Evolutionary conservation across 2,797 vertebrate genomes (phyloP).

Genomic region (Enteromius mattozi): DNA sequence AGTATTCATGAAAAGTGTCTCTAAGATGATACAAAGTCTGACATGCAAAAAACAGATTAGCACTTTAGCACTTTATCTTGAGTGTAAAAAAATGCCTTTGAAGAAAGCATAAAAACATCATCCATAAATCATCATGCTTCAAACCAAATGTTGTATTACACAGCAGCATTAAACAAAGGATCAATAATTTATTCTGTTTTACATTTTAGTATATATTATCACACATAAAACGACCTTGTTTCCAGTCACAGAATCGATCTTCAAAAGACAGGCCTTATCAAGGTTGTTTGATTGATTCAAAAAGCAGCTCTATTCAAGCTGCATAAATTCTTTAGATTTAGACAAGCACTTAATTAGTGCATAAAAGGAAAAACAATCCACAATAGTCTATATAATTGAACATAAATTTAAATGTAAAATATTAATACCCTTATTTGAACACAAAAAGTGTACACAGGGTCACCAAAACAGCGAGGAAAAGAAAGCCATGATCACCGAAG

Average conservation of each 20-base stretch:
- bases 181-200: constrained; percentile 17
- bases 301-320: background rate
- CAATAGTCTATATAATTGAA: background rate
- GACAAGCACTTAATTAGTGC: background rate
- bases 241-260: background rate
- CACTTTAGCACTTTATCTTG: background rate
- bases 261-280: background rate
- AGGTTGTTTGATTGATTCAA: background rate
- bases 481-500: constrained; percentile 21
- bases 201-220: constrained; percentile 16
- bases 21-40: background rate
- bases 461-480: background rate
- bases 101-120: background rate
- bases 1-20: background rate
- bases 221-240: constrained; percentile 4
- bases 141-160: constrained; percentile 11
- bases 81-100: background rate
- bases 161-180: background rate
- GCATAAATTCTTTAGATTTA: background rate
- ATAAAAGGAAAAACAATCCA: background rate
- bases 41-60: no score
- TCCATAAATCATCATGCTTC: background rate
- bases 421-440: background rate
- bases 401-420: background rate
- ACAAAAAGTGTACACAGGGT: background rate